Evolutionary conservation across 2,113 vertebrate species (phyloP), one percentile per base, ranked within the genome.

Genomic region (Nicator chloris): DNA sequence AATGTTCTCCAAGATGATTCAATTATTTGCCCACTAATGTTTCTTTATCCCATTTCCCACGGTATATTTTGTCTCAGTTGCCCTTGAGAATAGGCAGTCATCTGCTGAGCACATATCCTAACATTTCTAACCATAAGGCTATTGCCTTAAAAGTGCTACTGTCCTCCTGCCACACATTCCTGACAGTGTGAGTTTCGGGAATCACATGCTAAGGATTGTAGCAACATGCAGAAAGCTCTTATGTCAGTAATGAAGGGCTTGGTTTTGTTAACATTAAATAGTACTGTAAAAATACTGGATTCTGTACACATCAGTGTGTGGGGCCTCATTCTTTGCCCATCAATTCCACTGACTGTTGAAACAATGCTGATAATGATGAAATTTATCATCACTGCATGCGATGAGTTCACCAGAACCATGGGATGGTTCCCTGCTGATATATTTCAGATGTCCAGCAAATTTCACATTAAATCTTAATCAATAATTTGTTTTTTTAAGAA

Each of bases 1-100:
- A 98, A 89, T 85, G 71, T 47, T 85, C 54, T 70, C 68, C 35
- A 49, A 70, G 86, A 88, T 49, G 54, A 90, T 87, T 59, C 82
- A 51, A 80, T 95, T 96, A 85, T 94, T 96, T 89, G 64, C 92
- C 89, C 72, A 63, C 71, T 86, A 51, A 92, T 35, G 70, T 63
- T 72, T 70, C 73, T 87, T 80, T 75, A 57, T 53, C 59, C 45
- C 28, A 51, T 91, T 93, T 92, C 76, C 50, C 71, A 45, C 0
- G 1, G 53, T 40, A 82, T 17, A 13, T 91, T 88, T 85, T 93
- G 47, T 77, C 69, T 87, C 40, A 9, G 73, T n/a, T 94, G 79
- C 82, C 88, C 76, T 77, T 42, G 90, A 94, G 95, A 94, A 88
- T 16, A 68, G 23, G 51, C 64, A 91, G 53, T 90, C 78, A 19